Evolutionary conservation across 2,888 invertebrate species (phyloP).

Genomic region (Muscina levida): DNA sequence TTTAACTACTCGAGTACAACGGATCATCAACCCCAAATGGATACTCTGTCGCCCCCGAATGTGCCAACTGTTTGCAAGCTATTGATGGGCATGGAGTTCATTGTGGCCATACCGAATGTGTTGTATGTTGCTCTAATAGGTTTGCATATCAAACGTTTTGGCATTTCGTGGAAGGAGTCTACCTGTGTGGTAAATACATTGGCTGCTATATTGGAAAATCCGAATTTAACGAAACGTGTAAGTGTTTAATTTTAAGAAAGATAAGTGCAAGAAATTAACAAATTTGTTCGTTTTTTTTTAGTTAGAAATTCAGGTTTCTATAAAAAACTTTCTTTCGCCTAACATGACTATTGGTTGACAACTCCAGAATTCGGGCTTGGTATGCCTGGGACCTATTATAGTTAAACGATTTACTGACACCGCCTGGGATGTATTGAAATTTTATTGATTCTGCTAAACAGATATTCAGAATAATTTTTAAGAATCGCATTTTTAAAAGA

Average conservation of each 20-base stretch:
- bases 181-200: constrained; percentile 83
- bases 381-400: constrained; percentile 85
- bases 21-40: constrained; percentile 5
- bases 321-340: constrained; percentile 88
- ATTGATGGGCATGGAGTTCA: constrained; percentile 75
- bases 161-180: constrained; percentile 89
- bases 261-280: too few species aligned
- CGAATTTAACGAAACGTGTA: constrained; percentile 81
- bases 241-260: constrained; percentile 56
- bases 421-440: constrained; percentile 91
- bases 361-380: constrained; percentile 84
- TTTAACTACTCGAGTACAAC: constrained; percentile 67
- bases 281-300: constrained; percentile 26
- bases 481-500: too few species aligned
- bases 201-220: constrained; percentile 81
- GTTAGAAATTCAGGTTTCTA: constrained; percentile 84
- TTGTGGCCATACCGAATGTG: constrained; percentile 81
- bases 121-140: constrained; percentile 85
- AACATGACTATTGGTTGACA: constrained; percentile 88
- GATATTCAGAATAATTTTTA: too few species aligned
- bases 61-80: constrained; percentile 24
- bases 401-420: constrained; percentile 86
- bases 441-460: too few species aligned
- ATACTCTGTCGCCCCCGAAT: constrained; percentile 27
- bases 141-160: constrained; percentile 84